A percentile compares a stretch with the other conserved stretches of the same genome.
Evolutionary conservation across 2,888 invertebrate genomes (phyloP).

Genomic region (Pyrrhia umbra): DNA sequence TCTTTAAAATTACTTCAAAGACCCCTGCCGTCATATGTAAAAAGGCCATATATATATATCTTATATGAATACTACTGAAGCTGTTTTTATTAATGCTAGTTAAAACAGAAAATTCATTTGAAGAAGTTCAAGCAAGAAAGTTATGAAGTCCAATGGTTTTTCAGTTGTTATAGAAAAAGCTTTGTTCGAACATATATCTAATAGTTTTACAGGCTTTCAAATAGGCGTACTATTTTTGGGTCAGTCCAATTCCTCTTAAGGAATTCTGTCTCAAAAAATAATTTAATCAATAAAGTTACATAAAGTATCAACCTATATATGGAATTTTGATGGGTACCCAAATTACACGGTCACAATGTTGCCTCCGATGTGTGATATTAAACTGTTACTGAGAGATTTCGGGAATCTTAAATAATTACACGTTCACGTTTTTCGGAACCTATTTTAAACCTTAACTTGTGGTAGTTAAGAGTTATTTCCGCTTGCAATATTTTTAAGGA

Average conservation of each 20-base stretch:
- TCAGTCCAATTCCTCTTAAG: conserved; percentile 24
- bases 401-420: conserved; percentile 55
- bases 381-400: conserved; percentile 57
- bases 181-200: too few relatives aligned
- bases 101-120: too few relatives aligned
- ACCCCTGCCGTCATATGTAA: neutral
- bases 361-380: conserved; percentile 52
- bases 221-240: too few relatives aligned
- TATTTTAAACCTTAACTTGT: conserved; percentile 3
- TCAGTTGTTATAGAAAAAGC: too few relatives aligned
- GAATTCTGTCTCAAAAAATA: neutral
- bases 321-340: conserved; percentile 50
- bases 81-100: too few relatives aligned
- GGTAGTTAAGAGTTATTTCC: conserved; percentile 15
- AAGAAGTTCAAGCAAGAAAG: too few relatives aligned
- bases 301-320: conserved; percentile 37
- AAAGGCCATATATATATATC: neutral
- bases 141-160: too few relatives aligned
- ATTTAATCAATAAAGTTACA: neutral
- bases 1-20: conserved; percentile 29
- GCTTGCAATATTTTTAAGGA: conserved; percentile 2
- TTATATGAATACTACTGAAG: neutral
- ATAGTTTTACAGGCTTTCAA: too few relatives aligned
- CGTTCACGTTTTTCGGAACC: neutral
- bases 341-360: conserved; percentile 42